A percentile compares a stretch with the other conserved stretches of the same genome.
phyloP scores from a whole-genome alignment of 2,888 invertebrate species.

The Geophilus truncorum region DNA sequence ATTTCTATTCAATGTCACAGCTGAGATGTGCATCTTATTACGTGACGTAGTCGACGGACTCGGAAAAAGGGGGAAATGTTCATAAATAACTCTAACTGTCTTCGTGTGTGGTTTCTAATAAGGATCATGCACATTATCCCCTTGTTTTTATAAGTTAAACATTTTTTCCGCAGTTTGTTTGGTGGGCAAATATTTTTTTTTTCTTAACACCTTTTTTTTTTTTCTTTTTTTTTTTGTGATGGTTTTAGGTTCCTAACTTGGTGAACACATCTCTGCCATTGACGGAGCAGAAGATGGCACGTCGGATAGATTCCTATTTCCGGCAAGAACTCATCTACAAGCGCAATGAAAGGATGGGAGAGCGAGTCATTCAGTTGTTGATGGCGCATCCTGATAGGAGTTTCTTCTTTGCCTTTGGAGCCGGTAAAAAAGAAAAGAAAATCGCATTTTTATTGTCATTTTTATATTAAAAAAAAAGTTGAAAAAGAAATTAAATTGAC shows the following conservation, averaged over 20 bases:
- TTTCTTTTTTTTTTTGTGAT: constrained; percentile 36
- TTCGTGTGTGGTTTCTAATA: not conserved
- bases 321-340: constrained; percentile 53
- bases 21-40: too few relatives aligned
- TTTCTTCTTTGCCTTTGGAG: constrained; percentile 56
- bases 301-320: constrained; percentile 52
- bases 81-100: not conserved
- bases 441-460: too few relatives aligned
- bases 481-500: too few relatives aligned
- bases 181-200: too few relatives aligned
- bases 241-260: constrained; percentile 44
- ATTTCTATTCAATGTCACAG: too few relatives aligned
- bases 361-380: constrained; percentile 50
- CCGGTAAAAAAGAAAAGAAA: constrained; percentile 51
- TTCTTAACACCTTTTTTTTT: too few relatives aligned
- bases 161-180: too few relatives aligned
- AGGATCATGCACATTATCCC: too few relatives aligned
- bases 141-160: too few relatives aligned
- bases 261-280: constrained; percentile 46
- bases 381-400: constrained; percentile 48
- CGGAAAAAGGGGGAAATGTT: too few relatives aligned
- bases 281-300: constrained; percentile 41
- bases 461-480: too few relatives aligned
- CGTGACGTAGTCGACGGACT: too few relatives aligned
- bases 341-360: constrained; percentile 54